These are phyloP conservation scores for Falco cherrug DNA, from an alignment of 2,797 vertebrate species.

Conservation along the genomic window DNA sequence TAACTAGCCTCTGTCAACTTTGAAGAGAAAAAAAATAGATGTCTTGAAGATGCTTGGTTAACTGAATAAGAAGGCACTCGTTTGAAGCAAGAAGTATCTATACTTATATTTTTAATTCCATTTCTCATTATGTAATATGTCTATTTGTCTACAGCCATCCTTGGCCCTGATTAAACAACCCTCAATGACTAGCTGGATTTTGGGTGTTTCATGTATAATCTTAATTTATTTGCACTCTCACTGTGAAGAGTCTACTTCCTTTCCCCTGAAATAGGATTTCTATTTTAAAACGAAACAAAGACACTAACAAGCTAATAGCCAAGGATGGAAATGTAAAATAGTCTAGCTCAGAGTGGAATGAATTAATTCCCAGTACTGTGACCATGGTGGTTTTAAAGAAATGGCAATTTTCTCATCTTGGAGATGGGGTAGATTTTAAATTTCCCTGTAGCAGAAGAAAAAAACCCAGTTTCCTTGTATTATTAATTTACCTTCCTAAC, in stretches of 20 bases:
- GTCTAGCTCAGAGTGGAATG: background rate
- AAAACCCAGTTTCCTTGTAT: accelerated
- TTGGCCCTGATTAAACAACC: background rate
- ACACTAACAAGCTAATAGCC: background rate
- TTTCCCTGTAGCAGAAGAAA: background rate
- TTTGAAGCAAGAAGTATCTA: background rate
- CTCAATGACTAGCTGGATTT: background rate
- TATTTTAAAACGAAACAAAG: background rate
- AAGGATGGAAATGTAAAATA: background rate
- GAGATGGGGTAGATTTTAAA: background rate
- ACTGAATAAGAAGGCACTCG: background rate
- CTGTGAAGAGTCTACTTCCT: background rate
- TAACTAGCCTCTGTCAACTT: background rate
- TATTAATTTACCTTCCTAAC: background rate
- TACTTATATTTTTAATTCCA: background rate
- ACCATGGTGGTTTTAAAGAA: background rate
- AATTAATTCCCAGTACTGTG: background rate
- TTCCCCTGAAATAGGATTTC: background rate
- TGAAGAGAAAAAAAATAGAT: background rate
- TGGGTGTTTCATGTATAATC: background rate
- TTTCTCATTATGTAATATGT: background rate
- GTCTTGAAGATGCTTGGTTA: background rate
- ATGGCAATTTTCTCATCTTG: background rate
- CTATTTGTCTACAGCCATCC: background rate
- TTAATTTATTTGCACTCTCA: background rate